Percentiles rank a stretch among this genome's conserved stretches.
phyloP scores from a whole-genome alignment of 2,888 invertebrate species.

The Artemia sinica region DNA sequence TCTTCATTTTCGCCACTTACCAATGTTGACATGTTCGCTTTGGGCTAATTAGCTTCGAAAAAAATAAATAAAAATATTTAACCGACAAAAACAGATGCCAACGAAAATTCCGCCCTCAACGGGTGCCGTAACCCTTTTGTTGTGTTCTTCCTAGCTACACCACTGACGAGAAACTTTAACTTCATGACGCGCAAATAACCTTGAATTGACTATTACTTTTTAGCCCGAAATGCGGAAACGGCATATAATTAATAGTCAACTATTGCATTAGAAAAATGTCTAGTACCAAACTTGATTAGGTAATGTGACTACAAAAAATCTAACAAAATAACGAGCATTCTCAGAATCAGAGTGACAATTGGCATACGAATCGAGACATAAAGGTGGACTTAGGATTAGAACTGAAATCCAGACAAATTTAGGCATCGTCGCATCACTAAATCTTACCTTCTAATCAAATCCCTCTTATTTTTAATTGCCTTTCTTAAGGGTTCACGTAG shows the following conservation, averaged over 20 bases:
- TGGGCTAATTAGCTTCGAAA: too few species aligned
- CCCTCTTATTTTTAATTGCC: slow-evolving; percentile 93
- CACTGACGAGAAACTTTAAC: not conserved
- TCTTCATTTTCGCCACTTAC: too few species aligned
- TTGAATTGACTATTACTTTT: not conserved
- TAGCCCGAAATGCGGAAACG: not conserved
- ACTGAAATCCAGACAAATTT: slow-evolving; percentile 7
- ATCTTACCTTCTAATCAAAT: slow-evolving; percentile 57
- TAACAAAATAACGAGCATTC: too few species aligned
- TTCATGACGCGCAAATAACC: not conserved
- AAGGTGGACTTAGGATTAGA: not conserved
- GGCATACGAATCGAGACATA: too few species aligned
- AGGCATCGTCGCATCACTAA: slow-evolving; percentile 24
- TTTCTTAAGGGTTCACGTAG: slow-evolving; percentile 83
- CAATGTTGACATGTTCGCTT: not conserved
- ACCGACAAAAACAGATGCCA: too few species aligned
- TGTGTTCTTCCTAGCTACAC: not conserved
- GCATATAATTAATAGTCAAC: not conserved
- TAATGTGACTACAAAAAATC: too few species aligned
- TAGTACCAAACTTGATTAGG: too few species aligned
- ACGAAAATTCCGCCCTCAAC: too few species aligned
- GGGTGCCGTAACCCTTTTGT: too few species aligned
- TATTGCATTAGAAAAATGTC: not conserved
- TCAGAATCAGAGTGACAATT: too few species aligned
- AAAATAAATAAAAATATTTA: too few species aligned